A percentile compares a stretch with the other conserved stretches of the same genome.
phyloP scores from a whole-genome alignment of 2,113 vertebrate genomes.

The Condylura cristata region DNA sequence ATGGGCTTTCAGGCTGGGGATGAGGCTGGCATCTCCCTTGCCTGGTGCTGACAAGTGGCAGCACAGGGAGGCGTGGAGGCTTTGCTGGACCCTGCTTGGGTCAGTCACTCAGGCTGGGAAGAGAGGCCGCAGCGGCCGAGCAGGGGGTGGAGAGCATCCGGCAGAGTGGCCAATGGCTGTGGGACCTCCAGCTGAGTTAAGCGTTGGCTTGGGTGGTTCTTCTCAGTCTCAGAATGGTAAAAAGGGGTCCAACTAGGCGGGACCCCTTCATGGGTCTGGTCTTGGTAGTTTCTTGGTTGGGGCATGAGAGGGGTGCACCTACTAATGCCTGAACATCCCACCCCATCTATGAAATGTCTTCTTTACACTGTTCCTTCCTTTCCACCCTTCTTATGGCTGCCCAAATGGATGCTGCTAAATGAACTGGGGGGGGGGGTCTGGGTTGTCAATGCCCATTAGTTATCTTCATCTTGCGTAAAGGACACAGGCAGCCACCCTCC shows the following conservation, averaged over 20 bases:
- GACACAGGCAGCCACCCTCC: neutral
- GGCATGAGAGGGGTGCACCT: too few species aligned
- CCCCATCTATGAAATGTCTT: neutral
- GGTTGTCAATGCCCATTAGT: neutral
- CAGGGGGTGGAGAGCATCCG: fast-evolving
- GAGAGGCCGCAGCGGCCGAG: neutral
- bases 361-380: neutral
- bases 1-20: conserved; percentile 84
- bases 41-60: conserved; percentile 79
- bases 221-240: neutral
- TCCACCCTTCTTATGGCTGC: neutral
- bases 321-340: neutral
- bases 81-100: neutral
- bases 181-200: neutral
- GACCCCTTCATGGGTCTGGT: neutral
- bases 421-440: neutral
- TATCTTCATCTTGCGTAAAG: neutral
- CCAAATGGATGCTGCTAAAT: neutral
- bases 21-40: conserved; percentile 83
- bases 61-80: conserved; percentile 35
- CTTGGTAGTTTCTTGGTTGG: neutral
- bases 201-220: neutral
- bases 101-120: neutral
- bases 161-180: neutral
- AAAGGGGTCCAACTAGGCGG: neutral